Evolutionary conservation across 2,888 invertebrate species (phyloP), one percentile per base, ranked within the genome.

Genomic region (Dendrolimus houi): DNA sequence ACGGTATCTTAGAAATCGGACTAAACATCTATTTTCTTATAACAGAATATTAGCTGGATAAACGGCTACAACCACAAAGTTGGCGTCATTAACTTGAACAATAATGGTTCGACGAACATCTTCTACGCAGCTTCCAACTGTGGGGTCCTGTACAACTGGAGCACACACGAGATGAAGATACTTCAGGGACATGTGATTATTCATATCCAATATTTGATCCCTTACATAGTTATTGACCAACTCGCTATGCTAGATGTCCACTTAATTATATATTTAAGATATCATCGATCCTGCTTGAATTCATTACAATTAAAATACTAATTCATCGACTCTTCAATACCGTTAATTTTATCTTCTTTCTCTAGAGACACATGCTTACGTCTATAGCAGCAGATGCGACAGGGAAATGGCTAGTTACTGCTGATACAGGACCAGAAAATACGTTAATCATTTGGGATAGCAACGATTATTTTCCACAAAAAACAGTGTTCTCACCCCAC

Each of bases 141-240:
- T 57, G 93, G 91, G 0, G 86, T 95, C 9, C 69, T 95, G 1
- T 94, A 93, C 74, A 92, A 95, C 80, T 94, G 93, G 84, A 86
- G 85, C 53, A 84, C 83, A 7, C 92, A 92, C 56, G 77, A 87
- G 59, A 93, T 94, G 91, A 84, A 81, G 67, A 91, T 93, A 64
- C 85, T 95, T 53, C 93, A 94, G 69, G 95, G 94, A 54, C 95
- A 95, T 72, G 95, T 95, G 71, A 91, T 92, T 78, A 10, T 17
- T 29, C 29, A 6, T 29, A 29, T 29, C 29, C 29, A 29, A 29
- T 29, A 29, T 29, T 29, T 6, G 6, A 29, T 29, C 3, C 29
- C 29, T 29, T 29, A 29, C 29, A 29, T 29, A 29, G 29, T 29
- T 0, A 29, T 29, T 29, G 29, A 29, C 29, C 29, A 6, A 29